Percentiles rank a stretch among this genome's conserved stretches.
These are phyloP conservation scores for Saturnia pavonia DNA, from an alignment of 2,888 invertebrate species.

Conservation along the genomic window DNA sequence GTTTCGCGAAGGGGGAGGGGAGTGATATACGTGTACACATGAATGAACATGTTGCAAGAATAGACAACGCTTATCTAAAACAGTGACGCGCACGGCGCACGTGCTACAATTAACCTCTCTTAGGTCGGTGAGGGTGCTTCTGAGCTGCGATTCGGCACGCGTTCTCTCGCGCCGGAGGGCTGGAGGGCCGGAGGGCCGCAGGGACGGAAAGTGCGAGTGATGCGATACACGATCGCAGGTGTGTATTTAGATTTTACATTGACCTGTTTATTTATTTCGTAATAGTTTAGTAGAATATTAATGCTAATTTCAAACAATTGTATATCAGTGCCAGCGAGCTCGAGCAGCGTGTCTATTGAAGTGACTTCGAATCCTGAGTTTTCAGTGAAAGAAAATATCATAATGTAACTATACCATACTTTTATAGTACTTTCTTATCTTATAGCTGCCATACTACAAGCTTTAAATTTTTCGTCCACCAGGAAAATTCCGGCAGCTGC, in stretches of 20 bases:
- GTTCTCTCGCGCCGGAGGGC: slow-evolving; percentile 36
- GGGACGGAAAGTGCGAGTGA: slow-evolving; percentile 23
- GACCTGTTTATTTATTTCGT: background rate
- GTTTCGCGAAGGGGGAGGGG: background rate
- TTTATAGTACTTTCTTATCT: too few relatives aligned
- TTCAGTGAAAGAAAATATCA: too few relatives aligned
- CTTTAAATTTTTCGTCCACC: too few relatives aligned
- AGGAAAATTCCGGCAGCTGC: too few relatives aligned
- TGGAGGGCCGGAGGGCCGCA: slow-evolving; percentile 18
- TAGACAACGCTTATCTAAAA: slow-evolving; percentile 19
- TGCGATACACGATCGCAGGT: slow-evolving; percentile 7
- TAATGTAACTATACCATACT: too few relatives aligned
- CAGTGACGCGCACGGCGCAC: slow-evolving; percentile 17
- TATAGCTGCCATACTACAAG: too few relatives aligned
- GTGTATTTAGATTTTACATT: background rate
- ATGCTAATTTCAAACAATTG: too few relatives aligned
- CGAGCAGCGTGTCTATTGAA: too few relatives aligned
- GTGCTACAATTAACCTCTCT: slow-evolving; percentile 16
- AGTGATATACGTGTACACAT: background rate
- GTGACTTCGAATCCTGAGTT: too few relatives aligned
- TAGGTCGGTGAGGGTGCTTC: slow-evolving; percentile 6
- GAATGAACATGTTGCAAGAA: slow-evolving; percentile 7
- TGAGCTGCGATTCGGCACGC: slow-evolving; percentile 60
- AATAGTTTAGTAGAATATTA: background rate
- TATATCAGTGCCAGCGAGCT: too few relatives aligned